Base-by-base conservation (phyloP, 1,140 invertebrate species). In the Procambarus clarkii region DNA sequence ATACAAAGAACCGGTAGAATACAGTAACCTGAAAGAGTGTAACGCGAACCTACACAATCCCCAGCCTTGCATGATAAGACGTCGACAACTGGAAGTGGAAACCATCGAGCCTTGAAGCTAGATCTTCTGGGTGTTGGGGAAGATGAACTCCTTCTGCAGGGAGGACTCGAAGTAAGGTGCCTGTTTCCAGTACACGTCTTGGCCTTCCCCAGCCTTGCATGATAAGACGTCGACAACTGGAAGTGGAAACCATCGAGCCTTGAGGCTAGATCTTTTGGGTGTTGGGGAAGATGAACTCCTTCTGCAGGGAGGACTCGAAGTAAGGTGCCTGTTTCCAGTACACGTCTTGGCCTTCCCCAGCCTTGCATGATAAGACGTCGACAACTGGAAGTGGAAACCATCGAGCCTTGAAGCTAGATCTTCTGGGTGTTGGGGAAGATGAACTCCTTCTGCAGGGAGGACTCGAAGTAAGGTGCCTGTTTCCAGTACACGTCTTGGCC, bases 381-480 rank as follows among this genome's bases (percentile, higher is more conserved):
- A 34, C 34, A 34, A 34, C 34, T 34, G 34, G 34, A 34, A 34
- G 34, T 34, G 34, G 34, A 34, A 1, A 34, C 34, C 34, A 1
- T 34, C 34, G 34, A 34, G 34, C 34, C 34, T 58, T 58, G 7
- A 58, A 58, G 54, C 2, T 21, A 34, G 34, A 3, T 69, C 21
- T 69, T 69, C 24, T 74, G 5, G 2, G 69, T 60, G 0, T 85
- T 74, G 15, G 83, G 83, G 71, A 86, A 86, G 69, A 86, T 80
- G 48, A 92, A 92, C 60, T 83, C 89, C 74, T 92, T 92, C 60
- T 88, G 89, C 3, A 92, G 86, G n/a, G 87, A 90, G 7, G 88
- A 92, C 46, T 92, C 92, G 48, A 91, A 92, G 80, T 92, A 92
- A 0, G 92, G 92, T 2, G 92, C 86, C 46, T 92, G 92, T 76